Conservation (phyloP, 2,797 vertebrate species). For the Falco rusticolus region DNA sequence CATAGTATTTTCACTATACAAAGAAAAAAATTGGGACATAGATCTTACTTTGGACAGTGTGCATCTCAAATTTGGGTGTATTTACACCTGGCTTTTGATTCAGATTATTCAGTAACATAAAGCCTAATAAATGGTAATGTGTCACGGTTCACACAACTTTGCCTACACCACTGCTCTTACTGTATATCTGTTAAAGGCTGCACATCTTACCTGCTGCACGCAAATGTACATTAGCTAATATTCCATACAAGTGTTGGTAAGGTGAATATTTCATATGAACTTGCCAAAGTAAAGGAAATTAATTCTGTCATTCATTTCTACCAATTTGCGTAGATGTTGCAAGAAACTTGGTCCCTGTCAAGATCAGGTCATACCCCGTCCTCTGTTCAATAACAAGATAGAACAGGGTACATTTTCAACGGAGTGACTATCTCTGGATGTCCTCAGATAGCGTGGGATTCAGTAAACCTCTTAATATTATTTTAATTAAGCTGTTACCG, state of each 20-base stretch:
- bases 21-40: not conserved
- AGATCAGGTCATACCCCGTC: not conserved
- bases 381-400: not conserved
- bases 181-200: not conserved
- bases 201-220: not conserved
- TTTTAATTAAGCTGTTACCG: constrained; percentile 26
- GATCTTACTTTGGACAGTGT: not conserved
- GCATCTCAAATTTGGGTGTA: not conserved
- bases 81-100: not conserved
- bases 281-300: not conserved
- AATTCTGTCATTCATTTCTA: not conserved
- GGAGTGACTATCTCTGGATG: not conserved
- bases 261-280: not conserved
- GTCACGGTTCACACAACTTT: not conserved
- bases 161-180: not conserved
- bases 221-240: not conserved
- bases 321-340: not conserved
- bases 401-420: not conserved
- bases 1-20: not conserved
- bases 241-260: not conserved
- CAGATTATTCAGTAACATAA: not conserved
- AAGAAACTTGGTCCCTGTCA: not conserved
- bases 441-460: not conserved
- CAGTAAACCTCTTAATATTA: constrained; percentile 41
- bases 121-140: not conserved